Evolutionary conservation across 1,140 invertebrate species (phyloP).

Genomic region (Phymorhynchus buccinoides): DNA sequence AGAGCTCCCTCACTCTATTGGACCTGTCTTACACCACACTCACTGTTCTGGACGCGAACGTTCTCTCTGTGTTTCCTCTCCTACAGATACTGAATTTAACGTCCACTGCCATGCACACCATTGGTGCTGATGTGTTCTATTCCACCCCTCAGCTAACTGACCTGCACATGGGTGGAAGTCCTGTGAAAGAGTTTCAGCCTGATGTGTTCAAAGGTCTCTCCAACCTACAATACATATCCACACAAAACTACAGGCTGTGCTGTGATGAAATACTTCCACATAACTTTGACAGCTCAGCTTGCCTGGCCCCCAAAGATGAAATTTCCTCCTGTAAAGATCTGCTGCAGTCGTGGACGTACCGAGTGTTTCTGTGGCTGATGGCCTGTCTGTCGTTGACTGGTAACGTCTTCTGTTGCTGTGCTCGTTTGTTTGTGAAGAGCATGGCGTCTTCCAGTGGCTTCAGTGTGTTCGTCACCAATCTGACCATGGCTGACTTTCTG

Average conservation of each 20-base stretch:
- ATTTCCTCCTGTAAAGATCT: neutral
- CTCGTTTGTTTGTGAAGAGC: too few relatives aligned
- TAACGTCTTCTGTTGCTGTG: too few relatives aligned
- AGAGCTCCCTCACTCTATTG: neutral
- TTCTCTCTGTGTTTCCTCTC: conserved; percentile 17
- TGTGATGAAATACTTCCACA: conserved; percentile 43
- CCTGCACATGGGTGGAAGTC: neutral
- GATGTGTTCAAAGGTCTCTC: neutral
- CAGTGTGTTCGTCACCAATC: conserved; percentile 52
- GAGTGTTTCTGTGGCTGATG: too few relatives aligned
- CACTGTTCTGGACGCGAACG: neutral
- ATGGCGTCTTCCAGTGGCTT: conserved; percentile 27
- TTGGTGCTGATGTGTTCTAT: neutral
- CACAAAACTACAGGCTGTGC: conserved; percentile 30
- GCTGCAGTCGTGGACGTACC: too few relatives aligned
- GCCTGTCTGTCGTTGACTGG: too few relatives aligned
- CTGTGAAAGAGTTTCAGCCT: neutral
- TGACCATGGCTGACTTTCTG: conserved; percentile 58
- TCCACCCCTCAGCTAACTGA: neutral
- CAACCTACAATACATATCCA: conserved; percentile 31
- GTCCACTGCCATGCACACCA: neutral
- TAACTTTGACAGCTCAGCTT: conserved; percentile 8
- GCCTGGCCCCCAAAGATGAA: conserved; percentile 34
- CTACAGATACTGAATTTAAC: conserved; percentile 22
- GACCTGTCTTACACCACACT: conserved; percentile 12